Evolutionary conservation across 2,113 vertebrate genomes (phyloP), one percentile per base, ranked within the genome.

Genomic region (Halcyon malimbica): DNA sequence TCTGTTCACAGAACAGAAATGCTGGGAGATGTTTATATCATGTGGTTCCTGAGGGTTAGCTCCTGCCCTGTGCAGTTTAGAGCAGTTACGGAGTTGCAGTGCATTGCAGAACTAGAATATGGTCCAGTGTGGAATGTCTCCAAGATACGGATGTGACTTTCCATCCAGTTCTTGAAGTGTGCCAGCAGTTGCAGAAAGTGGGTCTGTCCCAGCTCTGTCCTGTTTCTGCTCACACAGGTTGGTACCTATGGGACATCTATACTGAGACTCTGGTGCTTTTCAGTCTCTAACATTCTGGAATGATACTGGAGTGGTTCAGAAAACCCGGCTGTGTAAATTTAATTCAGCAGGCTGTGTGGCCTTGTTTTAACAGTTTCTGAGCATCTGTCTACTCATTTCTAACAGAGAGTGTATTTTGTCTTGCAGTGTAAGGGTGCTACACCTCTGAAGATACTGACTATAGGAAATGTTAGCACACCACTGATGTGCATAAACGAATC

Each of bases 401-500:
- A 67, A 94, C 8, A 50, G 41, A 82, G 10, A 74, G 29, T 85
- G 3, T 90, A 17, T 88, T 96, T 64, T 75, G 96, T 73, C 35
- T 94, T 83, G 25, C 94, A 98, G 98, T 97, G 88, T 95, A 96
- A 97, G 83, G 97, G 96, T 83, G 98, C 97, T 51, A 46, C 94
- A 51, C 98, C 99, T 33, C 90, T 99, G 80, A 99, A 98, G 97
- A 98, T 96, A 2, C 35, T 99, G 15, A 95, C 81, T 24, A 90
- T 99, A 71, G 99, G 99, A 44, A 97, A 97, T 73, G 79, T 97
- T 73, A 99, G 96, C 94, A 99, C 99, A 6, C 99, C 99, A 0
- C 71, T 99, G 50, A 97, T 99, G 98, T 99, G 99, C 89, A 73
- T 99, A 94, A 98, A 98, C 0, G 98, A 98, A 89, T 99, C 99